Percentiles rank a stretch among this genome's conserved stretches.
phyloP scores from a whole-genome alignment of 2,113 vertebrate genomes.

The Rhinichthys klamathensis region DNA sequence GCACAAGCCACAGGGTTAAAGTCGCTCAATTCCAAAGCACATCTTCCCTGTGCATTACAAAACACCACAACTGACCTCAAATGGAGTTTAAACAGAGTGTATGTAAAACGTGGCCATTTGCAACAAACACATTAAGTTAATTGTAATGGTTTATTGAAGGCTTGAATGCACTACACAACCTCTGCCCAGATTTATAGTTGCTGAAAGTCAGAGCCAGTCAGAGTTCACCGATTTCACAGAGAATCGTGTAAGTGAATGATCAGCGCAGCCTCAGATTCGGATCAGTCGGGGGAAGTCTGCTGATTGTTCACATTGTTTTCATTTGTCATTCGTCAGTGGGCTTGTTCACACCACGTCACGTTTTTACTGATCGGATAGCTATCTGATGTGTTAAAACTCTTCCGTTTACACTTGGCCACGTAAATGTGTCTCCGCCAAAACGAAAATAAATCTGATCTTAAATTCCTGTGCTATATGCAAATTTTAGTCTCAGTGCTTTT shows the following conservation, averaged over 20 bases:
- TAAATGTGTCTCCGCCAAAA: too few species aligned
- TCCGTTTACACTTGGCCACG: too few species aligned
- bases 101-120: not conserved
- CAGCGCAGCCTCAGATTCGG: not conserved
- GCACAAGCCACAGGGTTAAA: not conserved
- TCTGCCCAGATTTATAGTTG: not conserved
- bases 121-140: not conserved
- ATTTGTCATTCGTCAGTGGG: too few species aligned
- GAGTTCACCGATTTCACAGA: not conserved
- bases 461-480: too few species aligned
- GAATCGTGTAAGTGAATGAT: not conserved
- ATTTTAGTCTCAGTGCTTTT: too few species aligned
- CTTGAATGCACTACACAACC: not conserved
- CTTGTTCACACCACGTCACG: too few species aligned
- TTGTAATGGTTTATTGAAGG: not conserved
- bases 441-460: too few species aligned
- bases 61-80: not conserved
- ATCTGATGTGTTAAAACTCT: too few species aligned
- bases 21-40: slow-evolving; percentile 18
- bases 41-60: not conserved
- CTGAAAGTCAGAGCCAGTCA: not conserved
- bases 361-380: too few species aligned
- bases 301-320: not conserved
- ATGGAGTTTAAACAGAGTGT: not conserved
- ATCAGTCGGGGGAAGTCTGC: too few species aligned